A percentile compares a stretch with the other conserved stretches of the same genome.
Conservation (phyloP, 2,888 invertebrate genomes). For the Neoscelio sp. region DNA sequence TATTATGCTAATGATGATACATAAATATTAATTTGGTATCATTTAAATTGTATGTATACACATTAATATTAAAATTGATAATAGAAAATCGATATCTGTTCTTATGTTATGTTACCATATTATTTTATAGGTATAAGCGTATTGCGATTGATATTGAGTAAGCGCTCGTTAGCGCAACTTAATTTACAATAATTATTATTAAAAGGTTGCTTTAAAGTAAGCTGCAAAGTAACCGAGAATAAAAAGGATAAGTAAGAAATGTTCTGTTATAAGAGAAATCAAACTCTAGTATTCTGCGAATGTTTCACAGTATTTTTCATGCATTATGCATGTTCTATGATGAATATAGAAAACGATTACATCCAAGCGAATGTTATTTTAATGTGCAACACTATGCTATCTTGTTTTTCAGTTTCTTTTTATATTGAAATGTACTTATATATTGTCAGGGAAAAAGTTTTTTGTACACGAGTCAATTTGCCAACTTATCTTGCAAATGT, state of each 20-base stretch:
- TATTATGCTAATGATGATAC: constrained; percentile 4
- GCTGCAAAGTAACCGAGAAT: background rate
- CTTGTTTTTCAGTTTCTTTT: too few relatives aligned
- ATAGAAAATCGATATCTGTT: constrained; percentile 15
- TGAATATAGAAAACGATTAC: constrained; percentile 13
- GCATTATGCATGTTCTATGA: constrained; percentile 6
- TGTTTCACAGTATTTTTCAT: background rate
- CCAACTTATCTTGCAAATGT: too few relatives aligned
- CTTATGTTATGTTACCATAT: constrained; percentile 6
- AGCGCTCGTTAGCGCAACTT: constrained; percentile 21
- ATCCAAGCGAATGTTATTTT: background rate
- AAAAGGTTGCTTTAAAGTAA: constrained; percentile 14
- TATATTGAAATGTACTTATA: too few relatives aligned
- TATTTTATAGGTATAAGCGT: constrained; percentile 10
- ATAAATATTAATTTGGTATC: constrained; percentile 15
- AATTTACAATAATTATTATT: constrained; percentile 25
- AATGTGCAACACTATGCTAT: background rate
- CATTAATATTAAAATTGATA: constrained; percentile 16
- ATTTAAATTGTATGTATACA: constrained; percentile 11
- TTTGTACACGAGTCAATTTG: too few relatives aligned
- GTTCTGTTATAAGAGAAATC: constrained; percentile 1
- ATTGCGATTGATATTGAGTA: constrained; percentile 24
- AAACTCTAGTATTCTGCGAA: background rate
- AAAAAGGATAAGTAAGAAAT: background rate
- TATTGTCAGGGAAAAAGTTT: too few relatives aligned